Conservation (phyloP, 1,140 invertebrate genomes). For the Halyomorpha halys region DNA sequence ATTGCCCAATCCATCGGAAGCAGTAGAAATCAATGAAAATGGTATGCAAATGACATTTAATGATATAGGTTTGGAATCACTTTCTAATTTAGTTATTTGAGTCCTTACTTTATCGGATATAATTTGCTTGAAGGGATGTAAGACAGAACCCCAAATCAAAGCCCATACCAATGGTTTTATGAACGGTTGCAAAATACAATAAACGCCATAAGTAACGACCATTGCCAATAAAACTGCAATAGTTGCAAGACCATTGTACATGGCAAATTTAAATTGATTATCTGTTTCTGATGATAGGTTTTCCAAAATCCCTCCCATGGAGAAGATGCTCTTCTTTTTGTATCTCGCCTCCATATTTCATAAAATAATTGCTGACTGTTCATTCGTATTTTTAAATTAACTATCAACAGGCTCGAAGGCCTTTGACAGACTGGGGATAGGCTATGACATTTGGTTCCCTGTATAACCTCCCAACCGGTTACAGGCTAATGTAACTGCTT, state of each 20-base stretch:
- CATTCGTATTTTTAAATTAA: no score
- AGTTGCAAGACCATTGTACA: conserved; percentile 27
- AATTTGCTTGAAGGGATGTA: conserved; percentile 78
- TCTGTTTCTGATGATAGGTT: conserved; percentile 24
- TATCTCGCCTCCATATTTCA: conserved; percentile 4
- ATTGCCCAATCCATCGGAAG: conserved; percentile 58
- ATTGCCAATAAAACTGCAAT: conserved; percentile 21
- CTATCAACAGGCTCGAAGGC: no score
- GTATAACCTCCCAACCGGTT: no score
- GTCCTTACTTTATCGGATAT: conserved; percentile 54
- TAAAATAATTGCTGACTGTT: no score
- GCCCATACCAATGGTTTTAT: conserved; percentile 89
- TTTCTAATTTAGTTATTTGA: conserved; percentile 51
- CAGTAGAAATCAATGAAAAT: conserved; percentile 53
- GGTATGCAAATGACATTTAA: conserved; percentile 61
- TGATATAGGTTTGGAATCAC: conserved; percentile 47
- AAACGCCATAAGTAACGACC: conserved; percentile 63
- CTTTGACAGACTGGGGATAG: no score
- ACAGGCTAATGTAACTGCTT: no score
- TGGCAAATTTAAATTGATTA: conserved; percentile 23
- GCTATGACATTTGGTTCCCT: no score
- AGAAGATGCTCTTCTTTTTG: conserved; percentile 22
- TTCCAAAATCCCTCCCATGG: conserved; percentile 16
- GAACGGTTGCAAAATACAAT: conserved; percentile 79
- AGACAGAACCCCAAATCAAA: conserved; percentile 75